Base-by-base conservation (phyloP, 2,888 invertebrate species). In the Rhagium mordax region DNA sequence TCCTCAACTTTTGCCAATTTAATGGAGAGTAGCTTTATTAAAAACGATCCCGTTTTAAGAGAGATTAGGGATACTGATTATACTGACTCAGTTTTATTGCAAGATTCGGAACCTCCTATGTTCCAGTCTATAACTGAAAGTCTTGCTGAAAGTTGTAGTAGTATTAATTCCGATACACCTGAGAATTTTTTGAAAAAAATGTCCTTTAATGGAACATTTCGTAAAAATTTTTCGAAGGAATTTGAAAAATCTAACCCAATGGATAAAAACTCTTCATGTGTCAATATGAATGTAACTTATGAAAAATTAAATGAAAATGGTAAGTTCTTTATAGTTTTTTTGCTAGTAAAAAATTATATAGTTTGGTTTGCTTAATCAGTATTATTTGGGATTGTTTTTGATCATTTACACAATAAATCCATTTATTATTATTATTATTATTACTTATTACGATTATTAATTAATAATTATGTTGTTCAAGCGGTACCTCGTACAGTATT, bases 1-100 rank as follows among this genome's bases (percentile, higher is more conserved):
- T 88, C 88, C 16, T 87, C 88, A 7, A 88, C 87, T 3, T 88
- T 88, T 77, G 85, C 87, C n/a, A 88, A 86, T 77, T 79, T 88
- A 41, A 88, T 88, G 87, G 88, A 88, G 60, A 87, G 82, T 71
- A 87, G 87, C 78, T 85, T 84, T 60, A 88, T 88, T 48, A 86
- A 86, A 72, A 87, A 87, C 69, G 87, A 88, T 82, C 87, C 88
- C 15, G 81, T 85, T 15, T 79, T 88, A 65, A 83, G 87, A 60
- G 87, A 87, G 79, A 87, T 88, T 61, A 79, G 87, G 16, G 87
- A 87, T 78, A 84, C 86, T 3, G 87, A 87, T 76, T 87, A 82
- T 77, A 85, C 86, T 2, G 82, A 84, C 65, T 81, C 81, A 47
- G 82, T 85, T 65, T 75, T 87, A 51, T 79, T 85, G 33, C 85